Evolutionary conservation across 2,888 invertebrate genomes (phyloP), one percentile per base, ranked within the genome.

Genomic region (Erannis defoliaria): DNA sequence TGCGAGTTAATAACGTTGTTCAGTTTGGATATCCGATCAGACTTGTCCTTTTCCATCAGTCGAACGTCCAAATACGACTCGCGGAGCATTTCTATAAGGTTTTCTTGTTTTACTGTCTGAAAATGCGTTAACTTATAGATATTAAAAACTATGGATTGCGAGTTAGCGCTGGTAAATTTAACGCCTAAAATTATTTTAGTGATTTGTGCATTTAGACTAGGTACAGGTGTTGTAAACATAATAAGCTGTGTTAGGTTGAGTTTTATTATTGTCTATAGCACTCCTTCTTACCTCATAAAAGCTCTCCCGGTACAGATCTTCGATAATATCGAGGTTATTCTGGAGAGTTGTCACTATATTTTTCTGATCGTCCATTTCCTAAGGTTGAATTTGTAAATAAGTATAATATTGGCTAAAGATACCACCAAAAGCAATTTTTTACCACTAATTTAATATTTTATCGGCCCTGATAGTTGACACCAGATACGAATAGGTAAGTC

Each of bases 51-150:
- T n/a, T 88, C 89, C 77, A 75, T 75, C 54, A 78, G 59, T 2
- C 89, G 78, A 42, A 89, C 76, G 31, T 90, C 90, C 50, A 85
- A 35, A 55, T 79, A 84, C 0, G 90, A 86, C 33, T 82, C 69
- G 0, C 92, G 83, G 1, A 92, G 76, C 72, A 80, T 74, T 16
- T 89, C 89, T 74, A 92, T 87, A 35, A 90, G 33, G 49, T 82
- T 80, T 35, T 91, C 92, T 59, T 92, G 92, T 66, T 89, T 89
- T 3, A 86, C 91, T 3, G 86, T 82, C 92, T 89, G 71, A 10
- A 79, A 77, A 35, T 31, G 14, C 14, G n/a, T n/a, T n/a, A n/a
- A n/a, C n/a, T n/a, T n/a, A n/a, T n/a, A n/a, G n/a, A n/a, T 21
- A 5, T 18, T 8, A 23, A n/a, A n/a, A 19, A 35, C n/a, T 48